A percentile compares a stretch with the other conserved stretches of the same genome.
Evolutionary conservation across 2,797 vertebrate genomes (phyloP).

Genomic region (Clamator glandarius): DNA sequence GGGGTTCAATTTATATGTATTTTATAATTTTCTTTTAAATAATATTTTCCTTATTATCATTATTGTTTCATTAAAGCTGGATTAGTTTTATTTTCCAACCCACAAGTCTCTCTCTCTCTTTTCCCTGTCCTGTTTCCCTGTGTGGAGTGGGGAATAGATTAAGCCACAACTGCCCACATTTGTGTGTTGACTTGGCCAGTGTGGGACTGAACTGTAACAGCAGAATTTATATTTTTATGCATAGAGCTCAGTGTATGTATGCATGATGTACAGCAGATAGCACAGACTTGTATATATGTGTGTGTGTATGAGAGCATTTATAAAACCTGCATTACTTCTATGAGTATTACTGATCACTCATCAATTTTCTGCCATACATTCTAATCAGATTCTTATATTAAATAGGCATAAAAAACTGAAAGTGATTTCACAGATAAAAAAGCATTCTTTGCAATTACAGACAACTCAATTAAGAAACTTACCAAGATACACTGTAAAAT

Average conservation of each 20-base stretch:
- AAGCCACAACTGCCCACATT: too few relatives aligned
- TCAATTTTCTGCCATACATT: fast-evolving
- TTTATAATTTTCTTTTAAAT: too few relatives aligned
- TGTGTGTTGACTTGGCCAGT: too few relatives aligned
- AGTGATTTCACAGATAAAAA: not conserved
- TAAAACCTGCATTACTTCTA: not conserved
- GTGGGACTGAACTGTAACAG: too few relatives aligned
- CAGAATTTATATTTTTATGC: not conserved
- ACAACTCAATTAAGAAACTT: not conserved
- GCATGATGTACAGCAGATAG: not conserved
- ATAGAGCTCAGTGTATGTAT: not conserved
- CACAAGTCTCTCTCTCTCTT: too few relatives aligned
- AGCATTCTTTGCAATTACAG: not conserved
- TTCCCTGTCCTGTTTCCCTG: too few relatives aligned
- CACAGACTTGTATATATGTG: not conserved
- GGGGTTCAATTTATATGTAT: too few relatives aligned
- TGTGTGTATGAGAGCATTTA: not conserved
- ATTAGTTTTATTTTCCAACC: too few relatives aligned
- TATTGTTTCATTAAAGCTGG: too few relatives aligned
- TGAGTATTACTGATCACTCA: not conserved
- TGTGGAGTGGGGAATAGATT: too few relatives aligned
- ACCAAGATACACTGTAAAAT: not conserved
- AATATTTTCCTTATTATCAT: too few relatives aligned
- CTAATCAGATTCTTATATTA: not conserved
- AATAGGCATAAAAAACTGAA: not conserved